Base-by-base conservation (phyloP, 2,888 invertebrate genomes). In the Stenodema calcarata region DNA sequence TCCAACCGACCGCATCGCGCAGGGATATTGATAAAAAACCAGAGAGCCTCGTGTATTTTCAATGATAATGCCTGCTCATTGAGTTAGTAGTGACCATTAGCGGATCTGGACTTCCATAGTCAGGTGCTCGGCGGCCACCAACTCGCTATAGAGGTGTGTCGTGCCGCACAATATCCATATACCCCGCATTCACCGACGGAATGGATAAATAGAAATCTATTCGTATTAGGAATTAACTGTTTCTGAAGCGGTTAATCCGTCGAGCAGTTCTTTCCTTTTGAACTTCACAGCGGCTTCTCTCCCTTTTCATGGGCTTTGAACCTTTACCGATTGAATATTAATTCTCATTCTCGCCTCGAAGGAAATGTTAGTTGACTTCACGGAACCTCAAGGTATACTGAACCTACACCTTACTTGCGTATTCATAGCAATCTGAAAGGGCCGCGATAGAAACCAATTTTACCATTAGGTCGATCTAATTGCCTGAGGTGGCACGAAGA, bases 171-270 rank as follows among this genome's bases (percentile, higher is more conserved):
- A 75, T 35, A 78, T 23, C 78, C 47, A 12, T 18, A 47, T 30
- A 7, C 62, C 62, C 42, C 35, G 75, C 75, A 75, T 75, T 75
- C 75, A 62, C 44, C 47, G 78, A n/a, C 78, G 47, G 78, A 42
- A 16, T 23, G 42, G 16, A 44, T 78, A 44, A 78, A 78, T 78
- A 47, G 78, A 47, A 78, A 78, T 44, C 78, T 78, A 78, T 78
- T 78, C 78, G 44, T 78, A 78, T 78, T 78, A 78, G 78, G 78
- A 44, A 78, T 78, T 78, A 78, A 78, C 78, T 44, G 78, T 78
- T 78, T 78, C 41, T 47, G 78, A 78, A 78, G 42, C 47, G 78
- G 78, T 44, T 42, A 78, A 78, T 47, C 18, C 11, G 42, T 75
- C 75, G 75, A 14, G 14, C 3, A 3, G 28, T 44, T 27, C 23